Conservation (phyloP, 2,113 vertebrate genomes). For the Tetrao urogallus region DNA sequence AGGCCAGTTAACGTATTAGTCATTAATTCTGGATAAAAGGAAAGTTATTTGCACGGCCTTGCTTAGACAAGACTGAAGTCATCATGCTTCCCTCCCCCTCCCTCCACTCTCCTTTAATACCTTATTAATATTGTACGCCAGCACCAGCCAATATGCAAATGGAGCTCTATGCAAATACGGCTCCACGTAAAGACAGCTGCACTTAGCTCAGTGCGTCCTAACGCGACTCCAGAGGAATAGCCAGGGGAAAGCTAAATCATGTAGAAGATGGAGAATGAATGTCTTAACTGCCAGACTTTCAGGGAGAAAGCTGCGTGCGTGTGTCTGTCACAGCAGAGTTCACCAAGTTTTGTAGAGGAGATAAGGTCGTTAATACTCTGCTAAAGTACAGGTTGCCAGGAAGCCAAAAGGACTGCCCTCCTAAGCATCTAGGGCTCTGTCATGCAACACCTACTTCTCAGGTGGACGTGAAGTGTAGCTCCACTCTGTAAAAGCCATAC, state of each 20-base stretch:
- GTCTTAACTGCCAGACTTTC: conserved; percentile 34
- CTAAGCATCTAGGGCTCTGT: neutral
- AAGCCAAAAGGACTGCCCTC: neutral
- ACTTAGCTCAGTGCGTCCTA: neutral
- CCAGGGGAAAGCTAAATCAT: conserved; percentile 51
- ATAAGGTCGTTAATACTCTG: conserved; percentile 34
- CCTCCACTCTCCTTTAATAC: conserved; percentile 43
- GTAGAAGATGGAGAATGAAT: conserved; percentile 17
- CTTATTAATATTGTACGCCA: conserved; percentile 48
- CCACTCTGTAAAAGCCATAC: neutral
- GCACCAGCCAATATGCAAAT: conserved; percentile 62
- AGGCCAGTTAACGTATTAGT: conserved; percentile 14
- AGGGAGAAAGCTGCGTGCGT: neutral
- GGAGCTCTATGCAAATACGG: conserved; percentile 42
- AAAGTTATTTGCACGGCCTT: conserved; percentile 29
- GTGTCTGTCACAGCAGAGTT: neutral
- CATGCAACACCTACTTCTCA: conserved; percentile 28
- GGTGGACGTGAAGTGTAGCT: neutral
- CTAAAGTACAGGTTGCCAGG: conserved; percentile 26
- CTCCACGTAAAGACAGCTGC: conserved; percentile 34
- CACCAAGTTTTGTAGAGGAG: conserved; percentile 43
- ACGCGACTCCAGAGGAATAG: conserved; percentile 32
- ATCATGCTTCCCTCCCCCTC: conserved; percentile 19
- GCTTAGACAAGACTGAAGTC: conserved; percentile 59
- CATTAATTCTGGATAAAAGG: conserved; percentile 57